These are phyloP conservation scores for Gymnocheta viridis DNA, from an alignment of 2,888 invertebrate genomes.

Conservation along the genomic window DNA sequence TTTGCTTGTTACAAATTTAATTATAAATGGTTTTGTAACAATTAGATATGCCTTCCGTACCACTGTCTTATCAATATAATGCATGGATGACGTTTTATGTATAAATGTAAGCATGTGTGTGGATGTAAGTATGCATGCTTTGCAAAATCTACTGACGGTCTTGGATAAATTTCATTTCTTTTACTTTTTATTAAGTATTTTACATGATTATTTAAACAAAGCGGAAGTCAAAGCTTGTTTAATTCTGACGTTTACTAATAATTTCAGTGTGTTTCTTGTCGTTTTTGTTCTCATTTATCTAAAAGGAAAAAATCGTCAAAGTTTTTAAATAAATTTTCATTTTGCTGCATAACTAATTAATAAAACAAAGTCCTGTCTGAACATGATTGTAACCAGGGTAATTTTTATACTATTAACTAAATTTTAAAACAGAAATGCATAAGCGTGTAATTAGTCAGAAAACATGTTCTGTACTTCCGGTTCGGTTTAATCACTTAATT, in stretches of 20 bases:
- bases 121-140: background rate
- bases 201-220: conserved; percentile 34
- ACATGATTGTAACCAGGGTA: conserved; percentile 10
- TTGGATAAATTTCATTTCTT: conserved; percentile 27
- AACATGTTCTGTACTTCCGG: background rate
- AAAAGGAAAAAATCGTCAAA: conserved; percentile 25
- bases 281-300: background rate
- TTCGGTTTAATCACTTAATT: conserved; percentile 3
- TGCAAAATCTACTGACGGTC: conserved; percentile 38
- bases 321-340: conserved; percentile 48
- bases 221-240: conserved; percentile 43
- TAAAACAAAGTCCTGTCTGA: conserved; percentile 13
- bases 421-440: background rate
- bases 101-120: background rate
- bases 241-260: conserved; percentile 40
- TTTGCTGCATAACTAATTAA: conserved; percentile 33
- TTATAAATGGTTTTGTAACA: too few species aligned
- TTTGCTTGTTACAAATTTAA: too few species aligned
- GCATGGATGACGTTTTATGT: background rate
- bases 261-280: background rate
- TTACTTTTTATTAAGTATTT: conserved; percentile 4
- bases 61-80: background rate
- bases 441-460: background rate
- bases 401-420: conserved; percentile 1
- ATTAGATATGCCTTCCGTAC: background rate